Conservation (phyloP, 1,140 invertebrate genomes). For the Drosophila ambigua region DNA sequence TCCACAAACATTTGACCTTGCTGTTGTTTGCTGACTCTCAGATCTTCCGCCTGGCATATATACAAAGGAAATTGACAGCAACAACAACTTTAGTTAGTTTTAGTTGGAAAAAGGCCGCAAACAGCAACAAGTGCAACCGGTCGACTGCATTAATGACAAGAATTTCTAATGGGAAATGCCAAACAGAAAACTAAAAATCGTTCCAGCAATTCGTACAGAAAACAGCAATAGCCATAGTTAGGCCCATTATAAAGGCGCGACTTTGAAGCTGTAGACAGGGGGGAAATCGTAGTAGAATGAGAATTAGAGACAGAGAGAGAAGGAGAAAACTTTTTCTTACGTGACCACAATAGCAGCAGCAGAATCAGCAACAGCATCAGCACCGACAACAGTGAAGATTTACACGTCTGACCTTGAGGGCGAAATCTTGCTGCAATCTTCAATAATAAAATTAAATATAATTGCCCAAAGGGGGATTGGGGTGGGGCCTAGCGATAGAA, state of each 20-base stretch:
- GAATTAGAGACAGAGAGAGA: slow-evolving; percentile 9
- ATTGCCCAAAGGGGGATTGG: slow-evolving; percentile 58
- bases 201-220: slow-evolving; percentile 30
- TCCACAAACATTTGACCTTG: slow-evolving; percentile 37
- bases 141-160: slow-evolving; percentile 60
- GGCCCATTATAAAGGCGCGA: slow-evolving; percentile 69
- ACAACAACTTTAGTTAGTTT: slow-evolving; percentile 12
- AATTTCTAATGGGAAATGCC: slow-evolving; percentile 50
- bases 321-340: slow-evolving; percentile 71
- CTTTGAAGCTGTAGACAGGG: slow-evolving; percentile 51
- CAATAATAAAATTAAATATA: slow-evolving; percentile 83
- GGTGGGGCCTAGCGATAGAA: slow-evolving; percentile 37
- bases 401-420: slow-evolving; percentile 76
- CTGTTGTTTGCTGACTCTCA: not conserved
- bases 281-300: too few species aligned
- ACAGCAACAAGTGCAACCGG: slow-evolving; percentile 45
- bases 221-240: slow-evolving; percentile 52
- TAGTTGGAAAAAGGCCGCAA: not conserved
- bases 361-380: slow-evolving; percentile 1
- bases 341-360: slow-evolving; percentile 45
- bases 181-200: slow-evolving; percentile 24
- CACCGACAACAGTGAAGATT: slow-evolving; percentile 60
- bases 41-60: slow-evolving; percentile 58
- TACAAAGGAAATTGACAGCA: slow-evolving; percentile 58
- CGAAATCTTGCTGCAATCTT: slow-evolving; percentile 81